Evolutionary conservation across 2,113 vertebrate species (phyloP), one percentile per base, ranked within the genome.

Genomic region (Zosterops lateralis): DNA sequence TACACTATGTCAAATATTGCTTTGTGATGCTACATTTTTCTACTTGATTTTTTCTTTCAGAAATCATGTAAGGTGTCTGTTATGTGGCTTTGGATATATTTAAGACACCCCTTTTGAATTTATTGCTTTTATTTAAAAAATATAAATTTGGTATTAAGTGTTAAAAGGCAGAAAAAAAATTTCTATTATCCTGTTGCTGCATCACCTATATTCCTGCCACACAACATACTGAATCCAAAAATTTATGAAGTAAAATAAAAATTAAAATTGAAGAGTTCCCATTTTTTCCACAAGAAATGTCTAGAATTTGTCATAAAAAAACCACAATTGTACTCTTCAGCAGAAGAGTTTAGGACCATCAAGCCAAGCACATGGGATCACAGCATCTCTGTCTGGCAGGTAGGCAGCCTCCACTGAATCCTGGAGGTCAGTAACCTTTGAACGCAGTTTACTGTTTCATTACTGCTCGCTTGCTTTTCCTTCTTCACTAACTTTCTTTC

Each of bases 311-410:
- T 26, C 21, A 9, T 20, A 19, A 83, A 67, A 67, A 65, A 21
- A 4, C 1, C 14, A 31, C 6, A 82, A 50, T 7, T 57, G 1
- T 38, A 7, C 61, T 68, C 25, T 44, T 81, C 17, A 54, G 17
- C n/a, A 87, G 17, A 44, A 74, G 16, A 80, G 21, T 56, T 51
- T 28, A 31, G 21, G 26, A 73, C 9, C n/a, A 21, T 17, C 12
- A n/a, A 34, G 3, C 2, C 25, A 70, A n/a, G 7, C 8, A 45
- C 3, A 6, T 1, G 0, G 0, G 14, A 45, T 45, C 14, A 44
- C 28, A 72, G 12, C 2, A 32, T 38, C 29, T 80, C 73, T 66
- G 4, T 19, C 24, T 56, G 11, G 14, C 9, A 83, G 8, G 22
- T 22, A 54, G 32, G 12, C n/a, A 80, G 21, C 6, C 28, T 64